A percentile compares a stretch with the other conserved stretches of the same genome.
Evolutionary conservation across 2,113 vertebrate genomes (phyloP).

Genomic region (Dolichotis patagonum): DNA sequence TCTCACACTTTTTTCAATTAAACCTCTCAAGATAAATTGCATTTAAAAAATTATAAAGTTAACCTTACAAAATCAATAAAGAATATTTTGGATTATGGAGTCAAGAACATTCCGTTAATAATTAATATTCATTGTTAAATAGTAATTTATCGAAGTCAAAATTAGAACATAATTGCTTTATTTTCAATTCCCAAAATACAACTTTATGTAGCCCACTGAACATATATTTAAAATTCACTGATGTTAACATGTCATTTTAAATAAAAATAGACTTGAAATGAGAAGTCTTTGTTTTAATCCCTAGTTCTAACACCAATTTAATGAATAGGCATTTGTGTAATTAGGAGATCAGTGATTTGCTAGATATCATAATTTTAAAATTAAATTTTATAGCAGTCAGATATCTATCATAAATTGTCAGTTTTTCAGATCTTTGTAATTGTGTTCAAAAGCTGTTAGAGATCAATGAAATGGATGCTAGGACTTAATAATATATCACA

Average conservation of each 20-base stretch:
- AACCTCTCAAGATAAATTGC: background rate
- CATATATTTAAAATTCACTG: background rate
- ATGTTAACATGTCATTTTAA: background rate
- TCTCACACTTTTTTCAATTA: conserved; percentile 34
- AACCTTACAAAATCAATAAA: background rate
- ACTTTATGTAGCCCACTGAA: background rate
- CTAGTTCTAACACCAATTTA: background rate
- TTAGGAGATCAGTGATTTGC: background rate
- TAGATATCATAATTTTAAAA: background rate
- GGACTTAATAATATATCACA: background rate
- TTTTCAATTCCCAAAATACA: background rate
- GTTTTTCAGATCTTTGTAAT: background rate
- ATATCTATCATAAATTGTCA: background rate
- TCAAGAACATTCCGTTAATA: conserved; percentile 10
- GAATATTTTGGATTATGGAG: background rate
- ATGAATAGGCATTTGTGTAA: background rate
- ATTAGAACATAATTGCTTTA: background rate
- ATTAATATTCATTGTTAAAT: background rate
- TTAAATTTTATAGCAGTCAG: background rate
- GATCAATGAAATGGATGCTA: background rate
- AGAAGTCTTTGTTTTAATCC: background rate
- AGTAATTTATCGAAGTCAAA: background rate
- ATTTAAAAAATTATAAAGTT: background rate
- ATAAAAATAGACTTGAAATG: background rate
- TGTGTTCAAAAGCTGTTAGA: background rate